These are phyloP conservation scores for Pao palembangensis DNA, from an alignment of 2,113 vertebrate genomes.

Conservation along the genomic window DNA sequence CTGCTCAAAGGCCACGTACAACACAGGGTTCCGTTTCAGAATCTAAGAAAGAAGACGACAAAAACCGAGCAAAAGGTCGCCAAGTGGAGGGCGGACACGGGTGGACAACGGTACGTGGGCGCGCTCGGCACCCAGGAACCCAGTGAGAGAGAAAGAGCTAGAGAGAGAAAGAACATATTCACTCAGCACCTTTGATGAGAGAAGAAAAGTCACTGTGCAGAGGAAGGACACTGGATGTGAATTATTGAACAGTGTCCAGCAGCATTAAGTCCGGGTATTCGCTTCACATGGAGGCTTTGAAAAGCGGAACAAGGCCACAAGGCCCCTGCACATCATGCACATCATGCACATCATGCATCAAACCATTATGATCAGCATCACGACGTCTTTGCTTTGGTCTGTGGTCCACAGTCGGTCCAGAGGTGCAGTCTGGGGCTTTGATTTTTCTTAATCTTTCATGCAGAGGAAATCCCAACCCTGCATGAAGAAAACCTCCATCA, in stretches of 20 bases:
- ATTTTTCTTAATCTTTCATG: too few relatives aligned
- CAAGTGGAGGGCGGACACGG: too few relatives aligned
- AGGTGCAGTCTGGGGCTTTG: too few relatives aligned
- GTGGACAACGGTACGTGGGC: neutral
- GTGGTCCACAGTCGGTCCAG: too few relatives aligned
- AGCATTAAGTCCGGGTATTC: constrained; percentile 2
- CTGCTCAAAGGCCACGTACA: too few relatives aligned
- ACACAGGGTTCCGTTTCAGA: too few relatives aligned
- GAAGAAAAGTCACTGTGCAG: constrained; percentile 10
- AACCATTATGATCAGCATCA: neutral
- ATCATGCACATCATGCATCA: too few relatives aligned
- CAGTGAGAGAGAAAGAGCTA: neutral
- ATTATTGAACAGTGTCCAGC: constrained; percentile 21
- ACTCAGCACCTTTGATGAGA: constrained; percentile 10
- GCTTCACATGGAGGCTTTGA: constrained; percentile 2
- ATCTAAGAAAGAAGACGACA: neutral
- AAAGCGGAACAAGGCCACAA: too few relatives aligned
- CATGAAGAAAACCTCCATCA: too few relatives aligned
- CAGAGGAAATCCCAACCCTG: too few relatives aligned
- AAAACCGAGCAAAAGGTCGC: constrained; percentile 6
- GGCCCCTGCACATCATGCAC: neutral
- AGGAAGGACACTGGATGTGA: constrained; percentile 15
- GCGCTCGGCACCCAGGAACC: neutral
- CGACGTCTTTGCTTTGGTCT: neutral
- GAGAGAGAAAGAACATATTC: neutral